Conservation (phyloP, 2,888 invertebrate genomes). For the Brenthis hecate region DNA sequence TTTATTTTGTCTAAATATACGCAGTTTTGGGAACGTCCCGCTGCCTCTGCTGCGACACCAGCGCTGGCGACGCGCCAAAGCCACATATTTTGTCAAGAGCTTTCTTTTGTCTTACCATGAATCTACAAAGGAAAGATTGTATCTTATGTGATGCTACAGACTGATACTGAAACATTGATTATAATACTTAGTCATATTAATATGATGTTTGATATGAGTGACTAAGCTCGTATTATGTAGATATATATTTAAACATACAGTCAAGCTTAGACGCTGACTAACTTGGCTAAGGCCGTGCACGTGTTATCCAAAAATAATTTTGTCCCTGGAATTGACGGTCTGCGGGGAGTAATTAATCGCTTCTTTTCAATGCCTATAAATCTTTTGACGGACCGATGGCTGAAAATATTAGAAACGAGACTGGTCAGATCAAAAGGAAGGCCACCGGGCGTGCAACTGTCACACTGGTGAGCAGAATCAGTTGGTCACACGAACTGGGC, state of each 20-base stretch:
- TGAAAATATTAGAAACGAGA: slow-evolving; percentile 48
- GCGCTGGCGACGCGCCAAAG: slow-evolving; percentile 69
- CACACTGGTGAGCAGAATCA: slow-evolving; percentile 55
- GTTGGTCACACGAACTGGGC: slow-evolving; percentile 64
- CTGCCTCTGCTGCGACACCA: slow-evolving; percentile 74
- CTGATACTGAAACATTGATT: no score
- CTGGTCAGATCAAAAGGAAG: slow-evolving; percentile 65
- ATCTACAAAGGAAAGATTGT: slow-evolving; percentile 46
- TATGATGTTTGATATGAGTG: no score
- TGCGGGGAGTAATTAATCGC: slow-evolving; percentile 52
- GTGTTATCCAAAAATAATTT: slow-evolving; percentile 63
- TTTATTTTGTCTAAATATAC: slow-evolving; percentile 83
- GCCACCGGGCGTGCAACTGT: slow-evolving; percentile 56
- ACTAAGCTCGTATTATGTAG: no score
- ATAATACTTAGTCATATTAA: no score
- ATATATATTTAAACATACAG: not conserved
- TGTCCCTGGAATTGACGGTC: slow-evolving; percentile 51
- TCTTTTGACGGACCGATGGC: slow-evolving; percentile 42
- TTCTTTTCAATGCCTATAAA: slow-evolving; percentile 46
- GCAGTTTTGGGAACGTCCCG: slow-evolving; percentile 81
- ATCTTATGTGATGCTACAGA: not conserved
- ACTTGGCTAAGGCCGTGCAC: slow-evolving; percentile 51
- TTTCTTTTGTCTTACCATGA: slow-evolving; percentile 59
- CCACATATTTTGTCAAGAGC: slow-evolving; percentile 67
- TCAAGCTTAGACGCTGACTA: slow-evolving; percentile 31